Conservation (phyloP, 2,888 invertebrate genomes). For the Tinea trinotella region DNA sequence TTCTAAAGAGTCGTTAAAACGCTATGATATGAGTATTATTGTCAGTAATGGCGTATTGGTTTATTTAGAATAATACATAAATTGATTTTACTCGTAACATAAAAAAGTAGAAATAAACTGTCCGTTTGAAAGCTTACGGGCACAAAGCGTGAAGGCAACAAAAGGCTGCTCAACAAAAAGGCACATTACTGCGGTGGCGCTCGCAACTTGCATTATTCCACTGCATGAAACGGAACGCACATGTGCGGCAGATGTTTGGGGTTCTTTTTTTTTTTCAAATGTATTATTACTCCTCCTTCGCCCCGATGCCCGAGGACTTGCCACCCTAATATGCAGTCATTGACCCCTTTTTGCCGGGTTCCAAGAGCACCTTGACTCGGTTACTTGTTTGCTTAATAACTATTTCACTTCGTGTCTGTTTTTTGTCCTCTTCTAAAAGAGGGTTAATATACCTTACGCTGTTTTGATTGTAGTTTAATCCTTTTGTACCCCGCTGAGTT, state of each 20-base stretch:
- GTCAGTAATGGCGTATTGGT: too few relatives aligned
- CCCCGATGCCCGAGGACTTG: conserved; percentile 28
- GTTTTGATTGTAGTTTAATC: conserved; percentile 10
- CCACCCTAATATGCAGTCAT: conserved; percentile 56
- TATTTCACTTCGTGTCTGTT: conserved; percentile 14
- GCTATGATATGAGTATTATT: too few relatives aligned
- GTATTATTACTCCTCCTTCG: conserved; percentile 52
- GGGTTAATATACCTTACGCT: conserved; percentile 12
- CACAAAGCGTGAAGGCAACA: conserved; percentile 63
- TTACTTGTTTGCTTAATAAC: conserved; percentile 42
- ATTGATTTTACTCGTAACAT: conserved; percentile 47
- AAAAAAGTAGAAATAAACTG: conserved; percentile 43
- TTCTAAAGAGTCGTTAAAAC: too few relatives aligned
- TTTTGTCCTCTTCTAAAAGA: conserved; percentile 14
- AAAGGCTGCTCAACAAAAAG: conserved; percentile 60
- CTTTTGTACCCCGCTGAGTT: background rate
- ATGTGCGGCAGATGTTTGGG: conserved; percentile 68
- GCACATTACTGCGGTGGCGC: conserved; percentile 50
- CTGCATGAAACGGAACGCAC: conserved; percentile 55
- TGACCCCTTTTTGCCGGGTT: conserved; percentile 56
- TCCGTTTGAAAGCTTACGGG: conserved; percentile 54
- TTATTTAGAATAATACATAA: conserved; percentile 19
- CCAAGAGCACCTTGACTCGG: conserved; percentile 39
- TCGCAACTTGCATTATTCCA: conserved; percentile 62
- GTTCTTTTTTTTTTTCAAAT: conserved; percentile 63